These are phyloP conservation scores for Aplysia californica DNA, from an alignment of 1,140 invertebrate species.

Conservation along the genomic window DNA sequence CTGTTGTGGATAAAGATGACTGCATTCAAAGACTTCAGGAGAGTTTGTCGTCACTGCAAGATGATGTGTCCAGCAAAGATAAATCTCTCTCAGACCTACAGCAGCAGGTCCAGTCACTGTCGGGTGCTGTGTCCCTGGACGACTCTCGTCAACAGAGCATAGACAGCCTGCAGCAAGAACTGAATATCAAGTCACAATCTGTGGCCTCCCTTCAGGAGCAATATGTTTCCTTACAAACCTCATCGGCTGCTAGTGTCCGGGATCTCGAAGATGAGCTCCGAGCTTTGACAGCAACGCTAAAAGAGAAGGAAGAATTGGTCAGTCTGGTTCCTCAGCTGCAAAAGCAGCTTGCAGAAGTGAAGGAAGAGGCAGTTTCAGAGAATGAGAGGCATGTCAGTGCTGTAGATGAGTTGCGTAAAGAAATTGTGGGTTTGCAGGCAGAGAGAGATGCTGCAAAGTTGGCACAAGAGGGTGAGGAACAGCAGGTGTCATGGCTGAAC, in stretches of 20 bases:
- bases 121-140: not conserved
- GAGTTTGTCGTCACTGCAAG: too few species aligned
- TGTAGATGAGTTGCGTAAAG: not conserved
- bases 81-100: not conserved
- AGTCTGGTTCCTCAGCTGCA: not conserved
- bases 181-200: not conserved
- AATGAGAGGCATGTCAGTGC: too few species aligned
- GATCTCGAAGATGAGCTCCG: not conserved
- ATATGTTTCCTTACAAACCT: not conserved
- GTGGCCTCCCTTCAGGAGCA: conserved; percentile 13
- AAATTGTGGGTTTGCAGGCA: not conserved
- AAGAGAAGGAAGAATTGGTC: not conserved
- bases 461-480: not conserved
- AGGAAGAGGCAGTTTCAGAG: not conserved
- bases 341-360: conserved; percentile 10
- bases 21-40: too few species aligned
- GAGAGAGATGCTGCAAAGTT: not conserved
- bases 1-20: too few species aligned
- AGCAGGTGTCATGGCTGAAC: not conserved
- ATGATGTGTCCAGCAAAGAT: not conserved
- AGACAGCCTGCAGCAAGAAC: not conserved
- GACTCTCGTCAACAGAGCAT: not conserved
- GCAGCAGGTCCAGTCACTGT: not conserved
- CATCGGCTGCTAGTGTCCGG: not conserved
- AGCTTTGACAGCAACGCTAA: not conserved